A percentile compares a stretch with the other conserved stretches of the same genome.
Conservation (phyloP, 2,888 invertebrate genomes). For the Melangyna quadrimaculata region DNA sequence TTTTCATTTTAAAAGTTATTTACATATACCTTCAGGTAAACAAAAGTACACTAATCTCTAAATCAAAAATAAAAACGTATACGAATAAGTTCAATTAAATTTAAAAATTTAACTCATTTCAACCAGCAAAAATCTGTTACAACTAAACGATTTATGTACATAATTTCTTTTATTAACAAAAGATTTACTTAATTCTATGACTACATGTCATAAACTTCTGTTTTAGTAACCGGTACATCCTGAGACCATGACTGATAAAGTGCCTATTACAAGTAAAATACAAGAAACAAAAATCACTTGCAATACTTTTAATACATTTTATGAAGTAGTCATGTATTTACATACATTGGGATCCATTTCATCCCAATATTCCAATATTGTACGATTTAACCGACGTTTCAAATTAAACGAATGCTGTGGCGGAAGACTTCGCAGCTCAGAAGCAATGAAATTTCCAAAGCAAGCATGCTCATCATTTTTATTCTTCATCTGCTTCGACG, state of each 20-base stretch:
- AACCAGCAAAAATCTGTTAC: no score
- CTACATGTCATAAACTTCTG: neutral
- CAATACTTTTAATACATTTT: neutral
- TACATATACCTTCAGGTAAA: no score
- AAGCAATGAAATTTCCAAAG: constrained; percentile 27
- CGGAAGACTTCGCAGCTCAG: constrained; percentile 14
- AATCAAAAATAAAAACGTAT: no score
- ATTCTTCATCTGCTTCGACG: neutral
- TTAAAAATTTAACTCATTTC: no score
- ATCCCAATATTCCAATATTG: constrained; percentile 15
- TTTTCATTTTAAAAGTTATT: constrained; percentile 28
- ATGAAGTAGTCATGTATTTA: neutral
- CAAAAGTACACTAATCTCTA: no score
- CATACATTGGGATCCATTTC: neutral
- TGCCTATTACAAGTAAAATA: neutral
- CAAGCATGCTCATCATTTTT: constrained; percentile 25
- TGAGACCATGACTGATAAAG: neutral
- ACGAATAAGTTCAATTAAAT: no score
- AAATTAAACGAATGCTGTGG: constrained; percentile 8
- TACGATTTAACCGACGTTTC: constrained; percentile 28
- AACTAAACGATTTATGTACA: no score
- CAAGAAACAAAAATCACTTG: no score
- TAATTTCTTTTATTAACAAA: no score
- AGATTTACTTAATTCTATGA: no score
- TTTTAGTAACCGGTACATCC: neutral